These are phyloP conservation scores for Ovibos moschatus DNA, from an alignment of 2,113 vertebrate species.

Conservation along the genomic window DNA sequence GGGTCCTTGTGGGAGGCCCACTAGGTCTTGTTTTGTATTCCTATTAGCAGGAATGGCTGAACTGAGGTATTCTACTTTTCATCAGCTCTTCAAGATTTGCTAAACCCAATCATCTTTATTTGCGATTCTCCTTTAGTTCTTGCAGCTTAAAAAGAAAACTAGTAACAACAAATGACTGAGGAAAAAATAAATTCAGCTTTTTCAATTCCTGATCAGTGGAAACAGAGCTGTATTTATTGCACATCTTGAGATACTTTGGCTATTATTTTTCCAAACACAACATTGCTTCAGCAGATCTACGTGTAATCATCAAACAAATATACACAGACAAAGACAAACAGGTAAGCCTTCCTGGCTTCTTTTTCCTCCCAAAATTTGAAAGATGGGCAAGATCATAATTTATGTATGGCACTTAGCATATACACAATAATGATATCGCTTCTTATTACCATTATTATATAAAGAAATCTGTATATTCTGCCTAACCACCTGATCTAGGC, in stretches of 20 bases:
- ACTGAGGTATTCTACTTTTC: background rate
- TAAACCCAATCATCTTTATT: background rate
- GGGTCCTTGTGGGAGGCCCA: background rate
- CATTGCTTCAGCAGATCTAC: background rate
- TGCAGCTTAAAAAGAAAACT: background rate
- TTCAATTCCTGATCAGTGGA: background rate
- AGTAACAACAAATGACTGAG: background rate
- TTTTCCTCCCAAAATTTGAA: background rate
- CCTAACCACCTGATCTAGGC: background rate
- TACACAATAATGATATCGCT: background rate
- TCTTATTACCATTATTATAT: background rate
- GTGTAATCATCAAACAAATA: background rate
- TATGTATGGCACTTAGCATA: background rate
- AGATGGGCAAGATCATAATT: background rate
- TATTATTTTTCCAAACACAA: background rate
- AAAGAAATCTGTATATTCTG: background rate
- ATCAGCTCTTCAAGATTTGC: background rate
- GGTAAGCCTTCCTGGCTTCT: background rate
- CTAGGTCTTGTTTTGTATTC: background rate
- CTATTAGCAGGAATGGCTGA: background rate
- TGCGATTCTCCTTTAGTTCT: background rate
- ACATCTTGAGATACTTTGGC: background rate
- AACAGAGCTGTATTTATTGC: background rate
- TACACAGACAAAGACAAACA: background rate
- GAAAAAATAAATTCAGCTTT: constrained; percentile 24